These are phyloP conservation scores for Aphidius ervi DNA, from an alignment of 1,140 invertebrate genomes.

Conservation along the genomic window DNA sequence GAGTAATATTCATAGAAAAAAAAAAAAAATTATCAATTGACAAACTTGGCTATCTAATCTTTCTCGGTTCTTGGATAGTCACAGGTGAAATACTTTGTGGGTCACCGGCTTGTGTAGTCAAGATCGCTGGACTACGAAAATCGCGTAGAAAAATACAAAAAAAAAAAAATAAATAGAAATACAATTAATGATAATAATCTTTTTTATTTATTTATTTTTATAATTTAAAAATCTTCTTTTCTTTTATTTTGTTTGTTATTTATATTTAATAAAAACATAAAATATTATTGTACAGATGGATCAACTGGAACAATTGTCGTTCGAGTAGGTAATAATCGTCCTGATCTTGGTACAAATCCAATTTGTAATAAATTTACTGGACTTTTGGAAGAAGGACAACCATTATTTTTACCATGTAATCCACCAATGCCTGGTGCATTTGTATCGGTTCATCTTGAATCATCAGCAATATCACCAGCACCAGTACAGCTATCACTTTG, in stretches of 20 bases:
- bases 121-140: too few relatives aligned
- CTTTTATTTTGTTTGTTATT: not conserved
- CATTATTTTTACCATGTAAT: slow-evolving; percentile 88
- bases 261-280: not conserved
- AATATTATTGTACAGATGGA: slow-evolving; percentile 42
- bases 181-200: slow-evolving; percentile 6
- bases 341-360: slow-evolving; percentile 87
- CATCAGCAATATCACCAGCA: slow-evolving; percentile 49
- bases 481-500: slow-evolving; percentile 82
- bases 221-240: not conserved
- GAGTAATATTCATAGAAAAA: not conserved
- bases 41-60: slow-evolving; percentile 25
- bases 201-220: not conserved
- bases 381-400: slow-evolving; percentile 82
- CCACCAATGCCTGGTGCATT: slow-evolving; percentile 93
- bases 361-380: slow-evolving; percentile 88
- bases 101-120: slow-evolving; percentile 14
- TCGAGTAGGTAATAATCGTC: slow-evolving; percentile 90
- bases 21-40: slow-evolving; percentile 14
- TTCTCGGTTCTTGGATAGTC: slow-evolving; percentile 23
- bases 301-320: slow-evolving; percentile 84
- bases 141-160: not conserved
- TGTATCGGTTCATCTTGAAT: slow-evolving; percentile 86
- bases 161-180: not conserved
- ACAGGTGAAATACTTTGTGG: slow-evolving; percentile 37